Evolutionary conservation across 35 echinoderm and acorn worm genomes (phyloP), one percentile per base, ranked within the genome.

Genomic region (Heliocidaris erythrogramma): DNA sequence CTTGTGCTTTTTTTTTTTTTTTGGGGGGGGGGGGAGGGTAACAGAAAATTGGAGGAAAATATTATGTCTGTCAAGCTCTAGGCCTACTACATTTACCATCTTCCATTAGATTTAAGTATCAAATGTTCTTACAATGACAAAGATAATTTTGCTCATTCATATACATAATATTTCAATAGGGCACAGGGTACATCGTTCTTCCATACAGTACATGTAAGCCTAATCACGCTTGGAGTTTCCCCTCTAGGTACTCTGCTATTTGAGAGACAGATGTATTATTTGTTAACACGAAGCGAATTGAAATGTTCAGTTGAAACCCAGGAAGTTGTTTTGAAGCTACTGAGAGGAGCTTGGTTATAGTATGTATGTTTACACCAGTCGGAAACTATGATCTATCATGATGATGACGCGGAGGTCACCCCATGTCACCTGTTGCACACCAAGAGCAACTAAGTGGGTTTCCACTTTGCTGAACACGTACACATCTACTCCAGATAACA

Each of bases 401-500:
- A 4, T n/a, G n/a, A n/a, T n/a, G n/a, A n/a, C n/a, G n/a, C n/a
- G 7, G 65, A 78, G 65, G 65, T 78, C 65, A 78, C 65, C 7
- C 27, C 18, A 18, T 78, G 65, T 78, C 65, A 78, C 65, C 65
- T 78, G 65, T 78, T 78, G 65, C 65, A 21, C 65, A n/a, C 65
- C 65, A 78, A 27, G 65, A 78, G 65, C n/a, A 78, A 78, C 65
- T 78, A 78, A 78, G 65, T 78, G 65, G 65, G 65, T 78, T 78
- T 78, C 65, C 27, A n/a, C 65, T n/a, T 21, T 21, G 65, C 65
- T 78, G 65, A 78, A 78, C 65, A 78, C 65, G 65, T 78, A 17
- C 65, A 78, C 21, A 78, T 78, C 65, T 78, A 78, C 65, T 78
- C 18, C 8, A 78, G 65, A 78, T 78, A 78, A n/a, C 65, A 78